Conservation (phyloP, 2,888 invertebrate species). For the Himalopsyche japonica region DNA sequence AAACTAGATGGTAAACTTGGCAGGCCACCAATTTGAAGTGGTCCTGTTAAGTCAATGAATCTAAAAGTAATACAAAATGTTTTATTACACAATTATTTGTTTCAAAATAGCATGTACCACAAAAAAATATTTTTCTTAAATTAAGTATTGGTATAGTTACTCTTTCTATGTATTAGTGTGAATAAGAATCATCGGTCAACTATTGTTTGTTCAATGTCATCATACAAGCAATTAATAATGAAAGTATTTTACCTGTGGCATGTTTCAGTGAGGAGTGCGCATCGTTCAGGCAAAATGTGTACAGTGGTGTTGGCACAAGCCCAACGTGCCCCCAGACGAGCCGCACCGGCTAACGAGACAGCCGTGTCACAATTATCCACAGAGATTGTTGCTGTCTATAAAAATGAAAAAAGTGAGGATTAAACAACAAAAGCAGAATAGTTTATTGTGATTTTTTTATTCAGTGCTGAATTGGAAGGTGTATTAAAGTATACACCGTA, state of each 20-base stretch:
- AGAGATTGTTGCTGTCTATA: constrained; percentile 77
- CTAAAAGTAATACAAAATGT: constrained; percentile 48
- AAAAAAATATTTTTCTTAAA: too few relatives aligned
- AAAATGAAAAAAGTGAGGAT: constrained; percentile 5
- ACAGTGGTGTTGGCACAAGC: constrained; percentile 81
- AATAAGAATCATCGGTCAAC: background rate
- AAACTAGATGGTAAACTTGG: constrained; percentile 80
- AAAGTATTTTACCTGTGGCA: constrained; percentile 62
- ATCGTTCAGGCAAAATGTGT: constrained; percentile 73
- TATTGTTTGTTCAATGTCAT: too few relatives aligned
- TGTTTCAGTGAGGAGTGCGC: constrained; percentile 75
- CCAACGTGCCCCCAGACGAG: constrained; percentile 74
- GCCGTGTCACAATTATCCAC: constrained; percentile 88
- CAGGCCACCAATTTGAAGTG: constrained; percentile 88
- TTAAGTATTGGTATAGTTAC: too few relatives aligned
- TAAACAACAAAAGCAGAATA: too few relatives aligned
- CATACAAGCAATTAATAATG: background rate
- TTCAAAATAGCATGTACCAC: background rate
- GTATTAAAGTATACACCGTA: too few relatives aligned
- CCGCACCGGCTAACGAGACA: constrained; percentile 72
- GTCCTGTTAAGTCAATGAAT: constrained; percentile 91
- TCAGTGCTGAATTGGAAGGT: too few relatives aligned
- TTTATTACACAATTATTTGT: background rate
- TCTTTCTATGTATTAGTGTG: too few relatives aligned
- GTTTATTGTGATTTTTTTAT: too few relatives aligned